Evolutionary conservation across 1,140 invertebrate genomes (phyloP).

Genomic region (Leguminivora glycinivorella): DNA sequence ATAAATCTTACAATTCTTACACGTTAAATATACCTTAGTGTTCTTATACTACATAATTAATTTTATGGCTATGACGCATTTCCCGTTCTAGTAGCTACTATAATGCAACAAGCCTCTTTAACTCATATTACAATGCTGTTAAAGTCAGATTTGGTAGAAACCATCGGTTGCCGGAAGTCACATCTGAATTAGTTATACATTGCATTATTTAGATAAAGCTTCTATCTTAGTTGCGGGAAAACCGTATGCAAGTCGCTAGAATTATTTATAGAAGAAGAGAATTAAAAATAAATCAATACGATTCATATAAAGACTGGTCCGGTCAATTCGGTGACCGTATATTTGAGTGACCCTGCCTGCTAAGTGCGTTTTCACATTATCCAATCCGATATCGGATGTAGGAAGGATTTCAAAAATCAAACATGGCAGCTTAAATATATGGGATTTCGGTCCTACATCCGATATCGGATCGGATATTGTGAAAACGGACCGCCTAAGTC

Average conservation of each 20-base stretch:
- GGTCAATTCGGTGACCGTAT: too few relatives aligned
- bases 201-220: neutral
- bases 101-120: neutral
- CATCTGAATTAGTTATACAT: neutral
- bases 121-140: neutral
- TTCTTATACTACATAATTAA: neutral
- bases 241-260: neutral
- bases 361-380: too few relatives aligned
- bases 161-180: neutral
- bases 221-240: neutral
- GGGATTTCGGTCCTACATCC: too few relatives aligned
- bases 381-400: too few relatives aligned
- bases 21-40: neutral
- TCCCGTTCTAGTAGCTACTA: slow-evolving; percentile 1
- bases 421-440: too few relatives aligned
- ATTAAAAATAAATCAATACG: neutral
- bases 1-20: neutral
- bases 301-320: too few relatives aligned
- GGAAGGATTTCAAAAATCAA: too few relatives aligned
- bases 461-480: too few relatives aligned
- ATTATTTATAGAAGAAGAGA: neutral
- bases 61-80: neutral
- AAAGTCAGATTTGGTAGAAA: neutral
- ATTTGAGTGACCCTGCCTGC: too few relatives aligned
- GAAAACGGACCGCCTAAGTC: too few relatives aligned